Base-by-base conservation (phyloP, 1,140 invertebrate genomes). In the Bombus haemorrhoidalis region DNA sequence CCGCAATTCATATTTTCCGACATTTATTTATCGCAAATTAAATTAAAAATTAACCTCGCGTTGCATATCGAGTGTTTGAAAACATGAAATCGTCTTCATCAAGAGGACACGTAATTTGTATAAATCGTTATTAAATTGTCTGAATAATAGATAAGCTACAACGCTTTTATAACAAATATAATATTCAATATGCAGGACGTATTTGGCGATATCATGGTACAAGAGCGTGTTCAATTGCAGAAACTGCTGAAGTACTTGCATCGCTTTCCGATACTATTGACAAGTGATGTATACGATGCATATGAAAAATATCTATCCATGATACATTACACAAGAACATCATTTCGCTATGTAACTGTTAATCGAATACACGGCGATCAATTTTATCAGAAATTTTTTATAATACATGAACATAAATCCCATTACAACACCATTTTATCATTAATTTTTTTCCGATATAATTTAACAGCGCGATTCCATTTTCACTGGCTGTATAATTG, bases 191-290 rank as follows among this genome's bases (percentile, higher is more conserved):
- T 64, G 57, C 59, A 6, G 32, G 28, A 43, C 41, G 47, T 75
- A 77, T 78, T 80, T 22, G 59, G 77, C 57, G 76, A 78, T 73
- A 47, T 13, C 10, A 37, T 37, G 41, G 62, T 43, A 66, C 47
- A 73, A 83, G 59, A 86, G 79, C 81, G 71, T 85, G 81, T 72
- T 85, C 86, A 28, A 78, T 87, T 76, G 85, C 53, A 82, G 83
- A 85, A 84, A 87, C 79, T 89, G 66, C 41, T 74, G 25, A 87
- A 87, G 84, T 62, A 81, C 84, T 83, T 77, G 77, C 85, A 90
- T 87, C 82, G 86, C 86, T 90, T 90, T 90, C 82, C 88, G 74
- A 90, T 90, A 90, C 66, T 81, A 77, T 83, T 74, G 83, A 87
- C 88, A 76, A 81, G 39, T 82, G 80, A 90, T 57, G 68, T 75